Evolutionary conservation across 2,113 vertebrate species (phyloP), one percentile per base, ranked within the genome.

Genomic region (Prochilodus magdalenae): DNA sequence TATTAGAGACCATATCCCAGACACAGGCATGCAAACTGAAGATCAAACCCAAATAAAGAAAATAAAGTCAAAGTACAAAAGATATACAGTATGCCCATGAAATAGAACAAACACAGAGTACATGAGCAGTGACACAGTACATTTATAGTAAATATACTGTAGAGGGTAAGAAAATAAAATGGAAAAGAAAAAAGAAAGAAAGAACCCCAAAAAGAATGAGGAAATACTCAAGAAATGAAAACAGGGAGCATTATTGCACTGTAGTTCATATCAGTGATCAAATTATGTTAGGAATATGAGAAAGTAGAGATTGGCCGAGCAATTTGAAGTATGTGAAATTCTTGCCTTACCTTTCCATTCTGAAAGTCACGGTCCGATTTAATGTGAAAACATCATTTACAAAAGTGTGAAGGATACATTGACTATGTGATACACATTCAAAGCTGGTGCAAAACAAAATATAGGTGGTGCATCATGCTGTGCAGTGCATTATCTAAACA

Each of bases 341-440:
- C 90, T 92, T 90, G 91, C 92, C 94, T 95, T 94, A 95, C 94
- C 94, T 94, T 95, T 88, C 92, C 94, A 73, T 94, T 94, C 94
- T 95, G 94, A 91, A 87, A 92, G 93, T 92, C 92, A 93, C 33
- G 92, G 93, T 95, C 94, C 94, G 93, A 94, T 94, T 93, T 92
- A 92, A 92, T 91, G 91, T 94, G 92, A 93, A 91, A 94, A 91
- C 93, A 93, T 92, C 87, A 91, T 94, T 94, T 94, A 93, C 88
- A 94, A 92, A 90, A 92, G 88, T 91, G 92, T 93, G 90, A 93
- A 92, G 93, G 93, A 92, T 85, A 92, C 89, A 92, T 92, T 87
- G 91, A 89, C 91, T 89, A 92, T 86, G 89, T 87, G 92, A 94
- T 92, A 91, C 86, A 94, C 88, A 92, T 88, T 92, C 84, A 94